These are phyloP conservation scores for Prunella strophiata DNA, from an alignment of 2,797 vertebrate species.

Conservation along the genomic window DNA sequence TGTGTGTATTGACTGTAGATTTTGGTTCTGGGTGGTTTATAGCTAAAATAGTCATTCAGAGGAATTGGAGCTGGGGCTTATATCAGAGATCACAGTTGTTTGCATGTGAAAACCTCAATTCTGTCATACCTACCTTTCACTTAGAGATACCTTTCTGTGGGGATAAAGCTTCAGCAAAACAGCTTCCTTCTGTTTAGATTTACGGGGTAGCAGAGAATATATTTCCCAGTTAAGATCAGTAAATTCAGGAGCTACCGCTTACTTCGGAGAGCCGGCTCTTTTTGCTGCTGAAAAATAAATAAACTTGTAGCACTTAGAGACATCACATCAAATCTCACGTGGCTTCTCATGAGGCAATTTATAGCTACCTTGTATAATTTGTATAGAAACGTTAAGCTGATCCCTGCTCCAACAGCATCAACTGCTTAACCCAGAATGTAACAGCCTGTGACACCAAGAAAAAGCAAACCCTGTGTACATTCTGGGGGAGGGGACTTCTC, in stretches of 20 bases:
- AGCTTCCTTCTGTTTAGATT: background rate
- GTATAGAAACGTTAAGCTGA: conserved; percentile 33
- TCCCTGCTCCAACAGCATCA: background rate
- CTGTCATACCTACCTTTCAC: background rate
- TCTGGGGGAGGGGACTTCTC: background rate
- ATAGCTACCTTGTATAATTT: conserved; percentile 45
- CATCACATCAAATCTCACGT: conserved; percentile 28
- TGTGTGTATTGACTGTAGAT: background rate
- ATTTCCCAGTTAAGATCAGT: conserved; percentile 32
- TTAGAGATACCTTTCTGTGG: background rate
- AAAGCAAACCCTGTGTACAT: background rate
- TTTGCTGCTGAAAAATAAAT: conserved; percentile 50
- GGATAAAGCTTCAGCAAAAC: conserved; percentile 15
- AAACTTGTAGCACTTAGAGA: conserved; percentile 26
- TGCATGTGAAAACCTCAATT: background rate
- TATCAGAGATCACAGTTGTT: background rate
- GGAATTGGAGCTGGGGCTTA: background rate
- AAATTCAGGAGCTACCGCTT: background rate
- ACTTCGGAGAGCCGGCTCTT: background rate
- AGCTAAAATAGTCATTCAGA: background rate
- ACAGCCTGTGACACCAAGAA: conserved; percentile 44
- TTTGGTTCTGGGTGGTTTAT: background rate
- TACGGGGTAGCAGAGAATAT: background rate
- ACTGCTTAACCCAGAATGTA: conserved; percentile 21
- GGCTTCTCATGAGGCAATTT: conserved; percentile 49